phyloP scores from a whole-genome alignment of 2,888 invertebrate species.

The Stenurella melanura region DNA sequence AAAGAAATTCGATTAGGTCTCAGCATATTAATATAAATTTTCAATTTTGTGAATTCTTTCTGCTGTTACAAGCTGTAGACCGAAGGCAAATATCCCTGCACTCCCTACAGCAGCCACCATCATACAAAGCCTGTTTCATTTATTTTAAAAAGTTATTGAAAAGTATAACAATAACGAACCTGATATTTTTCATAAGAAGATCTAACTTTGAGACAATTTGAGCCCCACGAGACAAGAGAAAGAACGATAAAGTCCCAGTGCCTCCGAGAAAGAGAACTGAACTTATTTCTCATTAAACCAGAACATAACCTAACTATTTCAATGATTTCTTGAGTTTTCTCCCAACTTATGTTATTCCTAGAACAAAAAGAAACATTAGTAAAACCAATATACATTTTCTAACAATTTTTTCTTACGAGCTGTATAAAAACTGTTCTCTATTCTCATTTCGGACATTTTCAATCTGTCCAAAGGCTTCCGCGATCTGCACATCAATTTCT shows the following conservation, averaged over 20 bases:
- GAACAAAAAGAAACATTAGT: neutral
- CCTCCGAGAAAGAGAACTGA: constrained; percentile 67
- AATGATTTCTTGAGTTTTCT: constrained; percentile 68
- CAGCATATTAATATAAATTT: no score
- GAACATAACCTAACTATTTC: constrained; percentile 72
- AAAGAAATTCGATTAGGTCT: no score
- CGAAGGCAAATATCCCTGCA: no score
- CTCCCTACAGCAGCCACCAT: no score
- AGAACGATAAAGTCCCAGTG: constrained; percentile 87
- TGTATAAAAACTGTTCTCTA: constrained; percentile 60
- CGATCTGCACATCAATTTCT: constrained; percentile 68
- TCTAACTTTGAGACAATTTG: constrained; percentile 74
- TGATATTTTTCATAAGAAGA: constrained; percentile 74
- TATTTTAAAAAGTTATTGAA: no score
- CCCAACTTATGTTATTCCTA: constrained; percentile 67
- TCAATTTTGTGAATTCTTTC: no score
- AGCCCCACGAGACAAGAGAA: constrained; percentile 80
- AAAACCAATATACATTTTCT: neutral
- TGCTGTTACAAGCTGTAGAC: no score
- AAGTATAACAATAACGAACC: constrained; percentile 68
- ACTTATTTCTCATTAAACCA: constrained; percentile 65
- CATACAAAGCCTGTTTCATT: no score
- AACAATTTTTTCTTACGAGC: constrained; percentile 48
- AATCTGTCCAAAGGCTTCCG: constrained; percentile 65
- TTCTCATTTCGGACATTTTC: constrained; percentile 61